Evolutionary conservation across 2,888 invertebrate species (phyloP).

Genomic region (Unio pictorum): DNA sequence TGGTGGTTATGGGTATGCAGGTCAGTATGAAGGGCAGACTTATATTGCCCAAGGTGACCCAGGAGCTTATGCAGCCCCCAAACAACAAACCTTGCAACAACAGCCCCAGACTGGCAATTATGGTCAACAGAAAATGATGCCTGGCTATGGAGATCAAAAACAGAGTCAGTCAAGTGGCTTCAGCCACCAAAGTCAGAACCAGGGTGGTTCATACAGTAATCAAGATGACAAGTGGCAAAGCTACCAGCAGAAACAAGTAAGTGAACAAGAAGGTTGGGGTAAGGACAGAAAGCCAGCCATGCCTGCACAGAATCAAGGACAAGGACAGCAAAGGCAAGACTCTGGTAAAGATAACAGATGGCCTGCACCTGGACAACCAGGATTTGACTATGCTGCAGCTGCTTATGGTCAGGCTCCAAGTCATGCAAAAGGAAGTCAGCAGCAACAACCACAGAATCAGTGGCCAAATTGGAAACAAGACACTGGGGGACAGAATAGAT

Average conservation of each 20-base stretch:
- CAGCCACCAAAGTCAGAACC: slow-evolving; percentile 23
- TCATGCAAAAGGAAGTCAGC: too few species aligned
- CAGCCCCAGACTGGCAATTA: slow-evolving; percentile 4
- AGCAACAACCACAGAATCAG: too few species aligned
- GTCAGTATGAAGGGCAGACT: background rate
- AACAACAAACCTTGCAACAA: background rate
- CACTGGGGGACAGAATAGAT: too few species aligned
- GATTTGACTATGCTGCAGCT: too few species aligned
- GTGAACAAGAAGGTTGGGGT: too few species aligned
- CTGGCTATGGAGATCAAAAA: slow-evolving; percentile 13
- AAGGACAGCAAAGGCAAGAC: too few species aligned
- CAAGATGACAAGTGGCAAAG: background rate
- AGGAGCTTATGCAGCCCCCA: background rate
- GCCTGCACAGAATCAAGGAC: too few species aligned
- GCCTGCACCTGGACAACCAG: too few species aligned
- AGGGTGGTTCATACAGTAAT: slow-evolving; percentile 4
- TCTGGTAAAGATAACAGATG: too few species aligned
- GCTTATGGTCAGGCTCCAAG: too few species aligned
- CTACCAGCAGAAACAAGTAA: background rate
- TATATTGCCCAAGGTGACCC: slow-evolving; percentile 3
- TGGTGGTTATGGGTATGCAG: slow-evolving; percentile 8
- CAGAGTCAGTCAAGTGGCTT: slow-evolving; percentile 18
- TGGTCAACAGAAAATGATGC: slow-evolving; percentile 7
- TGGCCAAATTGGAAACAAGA: too few species aligned
- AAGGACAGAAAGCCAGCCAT: too few species aligned